phyloP scores from a whole-genome alignment of 2,888 invertebrate species.

The Aspidapion aeneum region DNA sequence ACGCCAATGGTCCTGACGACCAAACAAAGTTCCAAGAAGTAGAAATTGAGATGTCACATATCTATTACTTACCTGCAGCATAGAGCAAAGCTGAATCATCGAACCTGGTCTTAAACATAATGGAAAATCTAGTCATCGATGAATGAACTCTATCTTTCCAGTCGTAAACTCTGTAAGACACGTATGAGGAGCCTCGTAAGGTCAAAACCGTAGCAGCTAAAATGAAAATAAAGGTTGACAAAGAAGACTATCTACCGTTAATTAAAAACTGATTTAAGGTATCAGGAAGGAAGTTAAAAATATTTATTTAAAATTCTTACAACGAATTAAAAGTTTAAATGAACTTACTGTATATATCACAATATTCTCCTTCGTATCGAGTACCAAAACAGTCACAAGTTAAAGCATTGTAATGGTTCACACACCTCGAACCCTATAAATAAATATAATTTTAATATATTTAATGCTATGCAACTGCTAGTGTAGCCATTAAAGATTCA shows the following conservation, averaged over 20 bases:
- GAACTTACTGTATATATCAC: conserved; percentile 84
- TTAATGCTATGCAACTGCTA: no score
- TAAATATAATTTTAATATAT: not conserved
- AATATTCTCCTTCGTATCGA: conserved; percentile 85
- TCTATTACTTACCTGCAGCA: conserved; percentile 77
- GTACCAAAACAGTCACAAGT: conserved; percentile 94
- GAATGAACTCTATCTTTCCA: conserved; percentile 91
- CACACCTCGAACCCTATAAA: conserved; percentile 69
- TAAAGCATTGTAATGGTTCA: conserved; percentile 86
- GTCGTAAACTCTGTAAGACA: conserved; percentile 88
- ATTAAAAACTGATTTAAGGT: no score
- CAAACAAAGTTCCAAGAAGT: no score
- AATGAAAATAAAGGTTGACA: no score
- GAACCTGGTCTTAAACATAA: conserved; percentile 88
- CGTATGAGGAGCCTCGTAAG: conserved; percentile 85
- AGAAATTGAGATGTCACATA: no score
- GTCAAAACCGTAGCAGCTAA: conserved; percentile 84
- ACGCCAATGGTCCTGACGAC: no score
- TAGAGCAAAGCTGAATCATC: conserved; percentile 91
- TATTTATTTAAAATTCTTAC: not conserved
- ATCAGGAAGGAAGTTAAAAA: not conserved
- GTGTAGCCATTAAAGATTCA: no score
- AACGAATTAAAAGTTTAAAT: not conserved
- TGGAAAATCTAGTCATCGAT: conserved; percentile 79
- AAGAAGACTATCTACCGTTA: not conserved